Conservation (phyloP, 2,113 vertebrate genomes). For the Terrapene triunguis region DNA sequence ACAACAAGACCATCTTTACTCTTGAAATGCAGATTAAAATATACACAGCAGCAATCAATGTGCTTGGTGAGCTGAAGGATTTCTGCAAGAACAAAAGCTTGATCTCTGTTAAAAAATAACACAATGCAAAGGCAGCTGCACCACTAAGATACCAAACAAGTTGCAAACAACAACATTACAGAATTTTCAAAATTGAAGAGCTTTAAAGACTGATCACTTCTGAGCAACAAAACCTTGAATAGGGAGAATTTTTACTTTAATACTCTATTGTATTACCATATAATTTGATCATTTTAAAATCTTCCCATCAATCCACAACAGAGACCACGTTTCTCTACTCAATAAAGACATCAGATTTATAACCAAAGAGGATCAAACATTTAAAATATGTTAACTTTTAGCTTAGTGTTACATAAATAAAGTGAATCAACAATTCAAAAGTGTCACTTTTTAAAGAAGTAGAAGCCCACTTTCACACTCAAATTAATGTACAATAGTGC, state of each 20-base stretch:
- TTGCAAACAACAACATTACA: not conserved
- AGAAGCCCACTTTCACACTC: not conserved
- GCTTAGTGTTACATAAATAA: not conserved
- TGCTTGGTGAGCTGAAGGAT: not conserved
- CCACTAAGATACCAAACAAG: not conserved
- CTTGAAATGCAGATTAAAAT: not conserved
- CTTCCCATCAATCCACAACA: not conserved
- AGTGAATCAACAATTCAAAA: not conserved
- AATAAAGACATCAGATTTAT: not conserved
- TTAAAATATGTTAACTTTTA: not conserved
- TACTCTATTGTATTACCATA: not conserved
- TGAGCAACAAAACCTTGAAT: not conserved
- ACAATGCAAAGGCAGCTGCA: not conserved
- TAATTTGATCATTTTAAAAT: not conserved
- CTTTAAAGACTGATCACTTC: not conserved
- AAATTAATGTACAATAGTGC: not conserved
- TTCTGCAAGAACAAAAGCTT: not conserved
- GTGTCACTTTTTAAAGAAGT: not conserved
- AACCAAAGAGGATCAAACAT: not conserved
- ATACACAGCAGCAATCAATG: accelerated
- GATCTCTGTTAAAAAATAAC: not conserved
- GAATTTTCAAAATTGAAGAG: not conserved
- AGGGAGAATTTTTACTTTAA: not conserved
- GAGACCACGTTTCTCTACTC: not conserved
- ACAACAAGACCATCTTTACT: not conserved